Evolutionary conservation across 1,140 invertebrate species (phyloP).

Genomic region (Cylas formicarius): DNA sequence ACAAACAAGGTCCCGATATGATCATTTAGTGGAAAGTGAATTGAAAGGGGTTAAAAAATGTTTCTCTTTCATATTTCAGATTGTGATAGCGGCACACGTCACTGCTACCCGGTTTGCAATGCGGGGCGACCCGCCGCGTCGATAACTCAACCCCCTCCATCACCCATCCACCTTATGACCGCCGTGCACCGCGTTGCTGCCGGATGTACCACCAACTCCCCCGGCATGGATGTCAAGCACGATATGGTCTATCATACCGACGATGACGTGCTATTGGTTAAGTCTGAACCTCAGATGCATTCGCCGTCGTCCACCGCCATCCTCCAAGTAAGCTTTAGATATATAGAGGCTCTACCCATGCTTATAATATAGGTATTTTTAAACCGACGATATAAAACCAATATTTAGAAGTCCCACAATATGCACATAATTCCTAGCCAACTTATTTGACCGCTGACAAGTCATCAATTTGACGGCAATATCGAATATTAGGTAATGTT

Average conservation of each 20-base stretch:
- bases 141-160: conserved; percentile 24
- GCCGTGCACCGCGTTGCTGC: conserved; percentile 26
- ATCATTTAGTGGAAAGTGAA: too few relatives aligned
- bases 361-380: too few relatives aligned
- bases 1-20: too few relatives aligned
- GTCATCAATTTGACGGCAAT: too few relatives aligned
- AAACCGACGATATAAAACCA: too few relatives aligned
- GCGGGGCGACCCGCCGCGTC: conserved; percentile 18
- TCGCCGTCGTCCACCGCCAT: conserved; percentile 22
- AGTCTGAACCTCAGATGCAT: conserved; percentile 36
- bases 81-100: conserved; percentile 27
- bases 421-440: too few relatives aligned
- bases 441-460: too few relatives aligned
- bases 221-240: conserved; percentile 39
- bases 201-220: conserved; percentile 11
- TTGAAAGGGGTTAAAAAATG: too few relatives aligned
- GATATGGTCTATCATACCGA: conserved; percentile 33
- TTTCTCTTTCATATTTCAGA: conserved; percentile 30
- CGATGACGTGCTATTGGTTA: conserved; percentile 38
- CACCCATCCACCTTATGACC: conserved; percentile 29
- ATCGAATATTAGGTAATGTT: too few relatives aligned
- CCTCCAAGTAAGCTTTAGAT: conserved; percentile 21
- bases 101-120: conserved; percentile 16
- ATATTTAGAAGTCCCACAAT: too few relatives aligned
- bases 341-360: too few relatives aligned